Evolutionary conservation across 2,113 vertebrate genomes (phyloP).

Genomic region (Pseudorhombus dupliciocellatus): DNA sequence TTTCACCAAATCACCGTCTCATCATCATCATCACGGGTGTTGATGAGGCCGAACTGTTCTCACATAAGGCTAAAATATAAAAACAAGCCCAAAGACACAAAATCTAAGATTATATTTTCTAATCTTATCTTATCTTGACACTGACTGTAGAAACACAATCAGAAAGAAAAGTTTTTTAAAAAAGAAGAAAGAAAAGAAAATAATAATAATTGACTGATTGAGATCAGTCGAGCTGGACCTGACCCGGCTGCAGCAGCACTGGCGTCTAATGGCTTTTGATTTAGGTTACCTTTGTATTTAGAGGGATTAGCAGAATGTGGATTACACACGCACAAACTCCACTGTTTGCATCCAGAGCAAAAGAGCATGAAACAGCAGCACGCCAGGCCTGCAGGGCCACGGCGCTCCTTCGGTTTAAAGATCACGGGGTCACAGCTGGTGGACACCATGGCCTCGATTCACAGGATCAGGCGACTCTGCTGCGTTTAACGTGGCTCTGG

Average conservation of each 20-base stretch:
- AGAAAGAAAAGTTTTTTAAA: no score
- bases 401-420: conserved; percentile 42
- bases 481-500: conserved; percentile 15
- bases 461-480: conserved; percentile 32
- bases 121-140: no score
- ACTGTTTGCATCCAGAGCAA: conserved; percentile 45
- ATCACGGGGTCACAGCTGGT: conserved; percentile 62
- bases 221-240: background rate
- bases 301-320: conserved; percentile 73
- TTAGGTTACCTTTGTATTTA: conserved; percentile 79
- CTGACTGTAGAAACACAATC: no score
- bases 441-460: conserved; percentile 44
- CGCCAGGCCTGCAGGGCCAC: conserved; percentile 14
- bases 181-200: no score
- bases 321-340: conserved; percentile 63
- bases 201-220: no score
- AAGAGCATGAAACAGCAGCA: conserved; percentile 23
- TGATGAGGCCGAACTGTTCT: background rate
- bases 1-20: conserved; percentile 7
- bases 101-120: no score
- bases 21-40: background rate
- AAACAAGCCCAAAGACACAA: no score
- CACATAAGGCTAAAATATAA: no score
- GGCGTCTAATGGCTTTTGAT: conserved; percentile 67
- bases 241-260: conserved; percentile 14